These are phyloP conservation scores for Pseudocheirus occidentalis DNA, from an alignment of 2,797 vertebrate species.

Conservation along the genomic window DNA sequence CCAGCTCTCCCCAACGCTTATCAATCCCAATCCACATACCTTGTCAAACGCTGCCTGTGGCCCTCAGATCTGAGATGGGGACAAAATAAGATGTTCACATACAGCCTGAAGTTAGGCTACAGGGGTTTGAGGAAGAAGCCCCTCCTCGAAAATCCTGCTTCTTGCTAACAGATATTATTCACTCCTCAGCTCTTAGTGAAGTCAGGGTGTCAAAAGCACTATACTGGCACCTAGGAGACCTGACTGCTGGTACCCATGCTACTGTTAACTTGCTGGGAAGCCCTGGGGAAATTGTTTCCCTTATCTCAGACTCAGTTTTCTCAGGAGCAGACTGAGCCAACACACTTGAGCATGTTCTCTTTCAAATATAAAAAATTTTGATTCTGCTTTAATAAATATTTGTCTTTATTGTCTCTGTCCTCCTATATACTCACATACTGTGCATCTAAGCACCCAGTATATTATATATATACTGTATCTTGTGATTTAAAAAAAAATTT, in stretches of 20 bases:
- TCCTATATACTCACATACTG: not conserved
- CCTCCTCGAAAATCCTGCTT: not conserved
- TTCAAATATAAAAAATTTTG: not conserved
- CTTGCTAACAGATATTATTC: too few species aligned
- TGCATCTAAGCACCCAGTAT: not conserved
- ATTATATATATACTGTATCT: not conserved
- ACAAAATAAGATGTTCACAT: not conserved
- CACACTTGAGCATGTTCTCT: not conserved
- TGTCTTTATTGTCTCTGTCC: not conserved
- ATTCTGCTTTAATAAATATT: not conserved
- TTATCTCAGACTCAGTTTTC: too few species aligned
- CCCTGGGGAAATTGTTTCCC: too few species aligned
- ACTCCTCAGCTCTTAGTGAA: too few species aligned
- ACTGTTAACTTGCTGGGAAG: too few species aligned
- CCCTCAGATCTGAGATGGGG: not conserved
- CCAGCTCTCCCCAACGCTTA: not conserved
- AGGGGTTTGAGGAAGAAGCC: not conserved
- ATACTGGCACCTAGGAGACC: too few species aligned
- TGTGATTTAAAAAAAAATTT: not conserved
- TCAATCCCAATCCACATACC: not conserved
- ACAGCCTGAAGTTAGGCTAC: not conserved
- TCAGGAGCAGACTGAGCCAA: too few species aligned
- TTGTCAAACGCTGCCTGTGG: not conserved
- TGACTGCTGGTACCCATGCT: too few species aligned
- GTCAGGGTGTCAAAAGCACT: too few species aligned